Base-by-base conservation (phyloP, 2,113 vertebrate species). In the Microcebus murinus region DNA sequence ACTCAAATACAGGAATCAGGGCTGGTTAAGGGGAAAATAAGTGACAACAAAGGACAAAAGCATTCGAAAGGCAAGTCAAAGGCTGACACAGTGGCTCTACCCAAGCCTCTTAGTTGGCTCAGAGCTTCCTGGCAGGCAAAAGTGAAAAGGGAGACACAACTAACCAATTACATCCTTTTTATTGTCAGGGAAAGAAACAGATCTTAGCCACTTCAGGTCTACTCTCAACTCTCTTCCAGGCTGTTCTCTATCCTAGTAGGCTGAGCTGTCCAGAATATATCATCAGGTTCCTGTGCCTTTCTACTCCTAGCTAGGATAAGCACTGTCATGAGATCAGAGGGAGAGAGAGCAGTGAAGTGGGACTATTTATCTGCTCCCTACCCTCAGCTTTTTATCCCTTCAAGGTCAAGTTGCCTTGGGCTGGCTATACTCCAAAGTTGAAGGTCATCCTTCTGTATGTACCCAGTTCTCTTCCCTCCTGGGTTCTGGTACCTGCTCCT, bases 91-190 rank as follows among this genome's bases (percentile, higher is more conserved):
- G 45, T 42, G 65, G 25, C 13, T 70, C 36, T 74, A 36, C 45
- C 20, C 4, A 8, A 83, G n/a, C 23, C 20, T 91, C 59, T n/a
- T 68, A 52, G 42, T 87, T 77, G 68, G 34, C 52, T 82, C 23
- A 31, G 87, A 91, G 76, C 59, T 87, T 88, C 95, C 88, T 61
- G 76, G 76, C 15, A 45, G 92, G 67, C 67, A 91, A 94, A 94
- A 87, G 88, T 13, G 48, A 82, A 91, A 82, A 88, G 77, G 73
- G 48, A 67, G 9, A 67, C 4, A 8, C 3, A 15, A 29, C 29
- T 12, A 23, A 65, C 86, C 55, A 27, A 34, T 73, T 17, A 17
- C 4, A 12, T 34, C 34, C 87, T 65, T 84, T 29, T 55, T 48
- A 15, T 73, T 42, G 36, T 74, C 67, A 59, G 34, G 36, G 45